Percentiles rank a stretch among this genome's conserved stretches.
These are phyloP conservation scores for Haliclystus octoradiatus DNA, from an alignment of 30 jellyfish, hydroid and myxozoan genomes.

Conservation along the genomic window DNA sequence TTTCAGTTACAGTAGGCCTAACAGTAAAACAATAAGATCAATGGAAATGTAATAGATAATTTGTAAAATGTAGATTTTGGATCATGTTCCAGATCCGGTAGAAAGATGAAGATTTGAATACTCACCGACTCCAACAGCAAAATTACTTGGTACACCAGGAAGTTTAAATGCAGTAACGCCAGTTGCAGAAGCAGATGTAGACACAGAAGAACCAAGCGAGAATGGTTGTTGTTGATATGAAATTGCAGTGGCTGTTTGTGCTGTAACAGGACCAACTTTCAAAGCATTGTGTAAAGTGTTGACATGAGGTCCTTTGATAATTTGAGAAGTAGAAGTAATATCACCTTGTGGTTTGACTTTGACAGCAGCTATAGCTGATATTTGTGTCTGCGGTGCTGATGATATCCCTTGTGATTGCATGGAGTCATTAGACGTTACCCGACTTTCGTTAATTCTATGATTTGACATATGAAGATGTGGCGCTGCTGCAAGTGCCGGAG, in stretches of 20 bases:
- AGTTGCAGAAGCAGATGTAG: conserved; percentile 16
- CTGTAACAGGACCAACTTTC: background rate
- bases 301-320: background rate
- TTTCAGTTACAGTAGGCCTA: no score
- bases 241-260: background rate
- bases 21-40: no score
- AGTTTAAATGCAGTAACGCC: conserved; percentile 28
- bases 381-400: background rate
- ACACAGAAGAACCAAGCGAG: background rate
- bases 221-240: background rate
- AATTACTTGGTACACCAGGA: conserved; percentile 12
- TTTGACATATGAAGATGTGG: background rate
- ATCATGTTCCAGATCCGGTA: background rate
- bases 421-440: background rate
- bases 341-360: background rate
- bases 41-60: background rate
- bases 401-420: background rate
- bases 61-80: background rate
- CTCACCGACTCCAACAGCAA: background rate
- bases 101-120: background rate
- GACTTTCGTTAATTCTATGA: background rate
- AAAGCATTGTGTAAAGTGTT: background rate
- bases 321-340: background rate
- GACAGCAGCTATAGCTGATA: background rate
- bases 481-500: background rate